Conservation (phyloP, 2,113 vertebrate genomes). For the Nanorana parkeri region DNA sequence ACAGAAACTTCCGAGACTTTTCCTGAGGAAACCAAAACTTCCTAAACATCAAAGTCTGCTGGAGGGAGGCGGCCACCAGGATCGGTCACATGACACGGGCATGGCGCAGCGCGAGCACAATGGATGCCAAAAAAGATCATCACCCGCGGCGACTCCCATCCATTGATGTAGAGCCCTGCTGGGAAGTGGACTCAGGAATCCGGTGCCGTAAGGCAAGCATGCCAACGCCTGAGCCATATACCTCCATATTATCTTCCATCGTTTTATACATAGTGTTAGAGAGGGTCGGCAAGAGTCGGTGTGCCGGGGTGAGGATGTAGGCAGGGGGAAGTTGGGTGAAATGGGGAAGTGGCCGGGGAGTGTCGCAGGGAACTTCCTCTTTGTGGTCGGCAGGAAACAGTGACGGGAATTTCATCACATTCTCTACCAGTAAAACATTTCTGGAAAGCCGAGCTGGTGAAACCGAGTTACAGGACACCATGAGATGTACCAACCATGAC, state of each 20-base stretch:
- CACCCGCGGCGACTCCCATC: no score
- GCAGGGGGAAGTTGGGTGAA: neutral
- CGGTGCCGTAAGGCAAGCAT: neutral
- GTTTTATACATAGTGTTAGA: no score
- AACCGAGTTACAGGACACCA: neutral
- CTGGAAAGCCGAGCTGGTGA: constrained; percentile 14
- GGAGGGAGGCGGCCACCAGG: no score
- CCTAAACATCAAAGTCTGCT: no score
- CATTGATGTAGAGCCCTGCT: no score
- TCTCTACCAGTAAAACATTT: neutral
- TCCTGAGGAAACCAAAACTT: no score
- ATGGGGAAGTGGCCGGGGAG: constrained; percentile 16
- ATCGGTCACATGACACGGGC: no score
- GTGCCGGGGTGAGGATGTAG: neutral
- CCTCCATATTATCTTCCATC: neutral
- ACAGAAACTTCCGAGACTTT: no score
- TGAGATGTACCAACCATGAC: neutral
- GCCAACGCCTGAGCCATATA: neutral
- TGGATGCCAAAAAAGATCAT: no score
- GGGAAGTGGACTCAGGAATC: neutral
- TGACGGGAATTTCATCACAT: constrained; percentile 5
- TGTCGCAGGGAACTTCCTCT: constrained; percentile 28
- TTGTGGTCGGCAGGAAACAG: neutral
- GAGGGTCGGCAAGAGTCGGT: neutral
- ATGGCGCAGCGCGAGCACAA: no score